A percentile compares a stretch with the other conserved stretches of the same genome.
phyloP scores from a whole-genome alignment of 2,888 invertebrate species.

The Alviniconcha strummeri region DNA sequence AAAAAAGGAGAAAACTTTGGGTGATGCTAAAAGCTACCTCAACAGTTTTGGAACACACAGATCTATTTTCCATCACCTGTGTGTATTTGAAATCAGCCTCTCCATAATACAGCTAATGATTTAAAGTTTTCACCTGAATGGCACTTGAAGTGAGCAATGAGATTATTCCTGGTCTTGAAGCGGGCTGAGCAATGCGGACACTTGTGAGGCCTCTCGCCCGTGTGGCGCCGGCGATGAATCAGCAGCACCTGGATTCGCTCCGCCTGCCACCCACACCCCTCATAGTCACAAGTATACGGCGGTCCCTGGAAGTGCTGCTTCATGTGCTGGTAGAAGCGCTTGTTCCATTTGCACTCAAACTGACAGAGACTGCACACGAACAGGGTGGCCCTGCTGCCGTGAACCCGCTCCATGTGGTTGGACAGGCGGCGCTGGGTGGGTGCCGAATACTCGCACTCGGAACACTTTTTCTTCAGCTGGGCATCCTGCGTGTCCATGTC shows the following conservation, averaged over 20 bases:
- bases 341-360: conserved; percentile 80
- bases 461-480: conserved; percentile 39
- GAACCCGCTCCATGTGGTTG: conserved; percentile 53
- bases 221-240: conserved; percentile 79
- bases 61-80: too few relatives aligned
- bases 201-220: conserved; percentile 74
- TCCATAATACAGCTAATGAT: too few relatives aligned
- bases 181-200: conserved; percentile 78
- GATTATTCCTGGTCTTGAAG: conserved; percentile 78
- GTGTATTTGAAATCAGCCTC: too few relatives aligned
- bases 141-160: conserved; percentile 78
- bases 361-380: conserved; percentile 78
- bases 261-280: conserved; percentile 76
- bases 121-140: conserved; percentile 73
- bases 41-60: too few relatives aligned
- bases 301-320: conserved; percentile 78
- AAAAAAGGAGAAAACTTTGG: too few relatives aligned
- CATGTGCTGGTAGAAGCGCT: conserved; percentile 80
- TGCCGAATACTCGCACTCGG: conserved; percentile 52
- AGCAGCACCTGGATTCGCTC: conserved; percentile 78
- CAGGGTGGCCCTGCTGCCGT: conserved; percentile 46
- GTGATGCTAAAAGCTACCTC: too few relatives aligned
- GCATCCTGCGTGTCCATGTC: conserved; percentile 24
- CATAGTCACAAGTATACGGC: conserved; percentile 79
- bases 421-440: conserved; percentile 42